phyloP scores from a whole-genome alignment of 2,797 vertebrate species.

The Hippopotamyrus pictus region DNA sequence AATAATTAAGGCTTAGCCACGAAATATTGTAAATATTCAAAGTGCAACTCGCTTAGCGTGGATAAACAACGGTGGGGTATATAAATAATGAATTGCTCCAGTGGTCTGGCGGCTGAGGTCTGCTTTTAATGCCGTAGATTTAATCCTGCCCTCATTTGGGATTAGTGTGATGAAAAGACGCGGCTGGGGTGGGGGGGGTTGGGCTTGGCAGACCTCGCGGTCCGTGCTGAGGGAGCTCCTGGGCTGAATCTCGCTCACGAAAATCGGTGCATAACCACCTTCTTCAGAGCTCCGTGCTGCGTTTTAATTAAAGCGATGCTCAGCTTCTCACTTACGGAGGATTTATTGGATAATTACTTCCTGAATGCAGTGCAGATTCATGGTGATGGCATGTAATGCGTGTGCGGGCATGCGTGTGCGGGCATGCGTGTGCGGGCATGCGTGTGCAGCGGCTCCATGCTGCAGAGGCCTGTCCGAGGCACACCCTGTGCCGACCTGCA shows the following conservation, averaged over 20 bases:
- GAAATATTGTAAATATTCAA: neutral
- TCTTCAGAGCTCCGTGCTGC: neutral
- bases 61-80: neutral
- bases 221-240: neutral
- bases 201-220: neutral
- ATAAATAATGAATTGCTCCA: conserved; percentile 1
- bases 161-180: neutral
- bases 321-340: neutral
- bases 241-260: neutral
- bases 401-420: neutral
- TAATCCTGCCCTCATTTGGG: neutral
- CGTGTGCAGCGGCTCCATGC: neutral
- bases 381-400: neutral
- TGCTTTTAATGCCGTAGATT: neutral
- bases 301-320: conserved; percentile 20
- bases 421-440: neutral
- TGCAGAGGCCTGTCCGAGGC: neutral
- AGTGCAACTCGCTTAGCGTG: neutral
- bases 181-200: neutral
- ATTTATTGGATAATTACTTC: conserved; percentile 27
- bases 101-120: neutral
- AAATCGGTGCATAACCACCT: neutral
- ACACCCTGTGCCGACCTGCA: neutral
- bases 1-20: neutral
- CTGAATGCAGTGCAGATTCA: conserved; percentile 6